phyloP scores from a whole-genome alignment of 2,888 invertebrate species.

The Limnephilus lunatus region DNA sequence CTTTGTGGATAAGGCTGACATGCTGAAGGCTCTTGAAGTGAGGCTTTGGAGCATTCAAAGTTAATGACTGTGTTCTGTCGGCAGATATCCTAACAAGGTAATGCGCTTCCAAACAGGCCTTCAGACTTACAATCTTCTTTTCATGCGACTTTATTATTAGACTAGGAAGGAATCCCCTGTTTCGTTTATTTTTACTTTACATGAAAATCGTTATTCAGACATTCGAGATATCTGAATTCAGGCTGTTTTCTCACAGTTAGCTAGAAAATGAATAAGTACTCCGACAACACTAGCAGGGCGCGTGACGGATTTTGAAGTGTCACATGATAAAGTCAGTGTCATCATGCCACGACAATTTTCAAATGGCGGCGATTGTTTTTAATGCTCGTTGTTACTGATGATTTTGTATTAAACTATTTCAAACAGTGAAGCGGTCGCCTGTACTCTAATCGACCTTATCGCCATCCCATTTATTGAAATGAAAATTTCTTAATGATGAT shows the following conservation, averaged over 20 bases:
- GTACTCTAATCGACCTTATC: too few relatives aligned
- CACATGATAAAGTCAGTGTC: too few relatives aligned
- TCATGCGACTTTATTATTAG: neutral
- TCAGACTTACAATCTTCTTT: neutral
- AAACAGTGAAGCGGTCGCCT: too few relatives aligned
- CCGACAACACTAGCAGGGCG: too few relatives aligned
- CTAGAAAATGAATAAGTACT: too few relatives aligned
- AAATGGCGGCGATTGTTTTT: too few relatives aligned
- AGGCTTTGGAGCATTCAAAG: conserved; percentile 29
- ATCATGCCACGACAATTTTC: too few relatives aligned
- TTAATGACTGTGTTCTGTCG: conserved; percentile 29
- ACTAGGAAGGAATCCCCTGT: neutral
- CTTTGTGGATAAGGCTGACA: conserved; percentile 23
- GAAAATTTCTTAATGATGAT: too few relatives aligned
- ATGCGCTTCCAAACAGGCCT: conserved; percentile 5
- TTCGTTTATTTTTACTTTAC: neutral
- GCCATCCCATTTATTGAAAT: too few relatives aligned
- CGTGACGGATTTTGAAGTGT: too few relatives aligned
- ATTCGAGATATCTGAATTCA: neutral
- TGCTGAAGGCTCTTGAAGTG: conserved; percentile 27
- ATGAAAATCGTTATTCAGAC: neutral
- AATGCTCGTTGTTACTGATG: too few relatives aligned
- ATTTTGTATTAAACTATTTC: too few relatives aligned
- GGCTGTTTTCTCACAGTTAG: neutral
- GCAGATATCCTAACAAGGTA: conserved; percentile 13